A percentile compares a stretch with the other conserved stretches of the same genome.
phyloP scores from a whole-genome alignment of 2,888 invertebrate genomes.

The Sarcophaga rosellei region DNA sequence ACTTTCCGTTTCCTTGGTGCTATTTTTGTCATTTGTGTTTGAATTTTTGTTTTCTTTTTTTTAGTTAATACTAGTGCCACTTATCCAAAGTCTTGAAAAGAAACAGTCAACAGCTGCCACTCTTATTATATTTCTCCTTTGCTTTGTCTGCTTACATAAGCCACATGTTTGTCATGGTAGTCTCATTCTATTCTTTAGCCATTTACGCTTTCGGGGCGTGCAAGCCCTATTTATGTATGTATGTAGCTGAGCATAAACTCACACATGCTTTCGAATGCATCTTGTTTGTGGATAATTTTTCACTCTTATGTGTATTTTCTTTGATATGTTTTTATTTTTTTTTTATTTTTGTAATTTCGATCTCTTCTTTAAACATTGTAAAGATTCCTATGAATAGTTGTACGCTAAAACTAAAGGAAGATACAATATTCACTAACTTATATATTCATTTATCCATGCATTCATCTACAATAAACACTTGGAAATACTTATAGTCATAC shows the following conservation, averaged over 20 bases:
- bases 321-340: neutral
- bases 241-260: neutral
- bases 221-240: too few species aligned
- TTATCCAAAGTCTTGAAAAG: slow-evolving; percentile 39
- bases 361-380: slow-evolving; percentile 8
- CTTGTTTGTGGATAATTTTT: slow-evolving; percentile 6
- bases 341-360: neutral
- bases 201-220: too few species aligned
- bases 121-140: slow-evolving; percentile 39
- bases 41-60: neutral
- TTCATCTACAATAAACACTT: neutral
- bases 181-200: neutral
- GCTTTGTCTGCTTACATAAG: neutral
- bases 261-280: slow-evolving; percentile 23
- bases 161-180: slow-evolving; percentile 15
- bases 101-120: slow-evolving; percentile 48
- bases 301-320: too few species aligned
- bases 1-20: slow-evolving; percentile 12
- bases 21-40: neutral
- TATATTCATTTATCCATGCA: neutral
- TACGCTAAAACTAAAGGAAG: slow-evolving; percentile 25
- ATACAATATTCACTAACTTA: neutral
- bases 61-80: slow-evolving; percentile 47
- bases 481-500: neutral
- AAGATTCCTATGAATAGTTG: slow-evolving; percentile 32